A percentile compares a stretch with the other conserved stretches of the same genome.
Evolutionary conservation across 2,888 invertebrate genomes (phyloP).

Genomic region (Xanthia icteritia): DNA sequence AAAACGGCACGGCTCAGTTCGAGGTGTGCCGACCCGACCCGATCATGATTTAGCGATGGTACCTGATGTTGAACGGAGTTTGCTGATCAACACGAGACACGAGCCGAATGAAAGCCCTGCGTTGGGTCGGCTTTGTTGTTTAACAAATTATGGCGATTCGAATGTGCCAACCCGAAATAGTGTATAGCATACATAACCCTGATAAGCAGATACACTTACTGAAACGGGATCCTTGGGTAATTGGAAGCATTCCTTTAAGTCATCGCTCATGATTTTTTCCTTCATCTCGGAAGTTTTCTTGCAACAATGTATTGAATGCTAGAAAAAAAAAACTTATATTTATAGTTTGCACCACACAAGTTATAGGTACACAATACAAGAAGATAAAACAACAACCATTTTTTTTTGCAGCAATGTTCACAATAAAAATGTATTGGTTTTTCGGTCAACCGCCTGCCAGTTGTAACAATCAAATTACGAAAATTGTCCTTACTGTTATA

Average conservation of each 20-base stretch:
- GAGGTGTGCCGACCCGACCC: not conserved
- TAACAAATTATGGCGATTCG: not conserved
- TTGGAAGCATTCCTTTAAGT: constrained; percentile 22
- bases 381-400: too few species aligned
- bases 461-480: not conserved
- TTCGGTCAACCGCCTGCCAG: not conserved
- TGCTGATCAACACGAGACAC: not conserved
- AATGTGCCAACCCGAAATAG: not conserved
- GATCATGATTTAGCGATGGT: not conserved
- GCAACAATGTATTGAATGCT: constrained; percentile 41
- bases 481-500: not conserved
- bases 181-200: not conserved
- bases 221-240: constrained; percentile 25
- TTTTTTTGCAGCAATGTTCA: too few species aligned
- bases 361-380: too few species aligned
- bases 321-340: constrained; percentile 6
- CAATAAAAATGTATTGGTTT: too few species aligned
- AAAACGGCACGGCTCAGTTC: not conserved
- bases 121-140: too few species aligned
- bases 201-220: constrained; percentile 35
- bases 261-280: not conserved
- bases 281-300: not conserved
- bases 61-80: not conserved
- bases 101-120: too few species aligned
- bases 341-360: not conserved